Conservation (phyloP, 2,888 invertebrate genomes). For the Eupithecia dodoneata region DNA sequence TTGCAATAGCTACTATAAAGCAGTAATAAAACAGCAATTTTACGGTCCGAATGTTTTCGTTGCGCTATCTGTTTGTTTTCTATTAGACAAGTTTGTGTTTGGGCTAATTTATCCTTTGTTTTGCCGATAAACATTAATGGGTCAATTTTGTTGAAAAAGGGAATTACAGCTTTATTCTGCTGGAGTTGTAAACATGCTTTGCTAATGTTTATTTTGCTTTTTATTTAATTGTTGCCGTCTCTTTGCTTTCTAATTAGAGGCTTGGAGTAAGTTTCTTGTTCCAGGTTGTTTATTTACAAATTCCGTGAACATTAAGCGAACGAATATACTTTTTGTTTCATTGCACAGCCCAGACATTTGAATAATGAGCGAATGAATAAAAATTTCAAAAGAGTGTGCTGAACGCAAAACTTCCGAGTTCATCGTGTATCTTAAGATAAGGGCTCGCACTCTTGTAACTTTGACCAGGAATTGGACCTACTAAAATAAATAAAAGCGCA, state of each 20-base stretch:
- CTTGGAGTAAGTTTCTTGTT: neutral
- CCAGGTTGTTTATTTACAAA: neutral
- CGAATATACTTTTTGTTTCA: too few relatives aligned
- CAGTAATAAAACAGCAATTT: slow-evolving; percentile 9
- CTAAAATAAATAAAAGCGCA: too few relatives aligned
- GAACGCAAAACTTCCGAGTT: too few relatives aligned
- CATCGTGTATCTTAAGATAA: too few relatives aligned
- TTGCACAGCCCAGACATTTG: too few relatives aligned
- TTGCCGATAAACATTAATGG: slow-evolving; percentile 29
- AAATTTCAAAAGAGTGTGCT: too few relatives aligned
- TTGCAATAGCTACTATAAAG: neutral
- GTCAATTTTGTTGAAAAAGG: slow-evolving; percentile 15
- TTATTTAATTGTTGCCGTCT: slow-evolving; percentile 4
- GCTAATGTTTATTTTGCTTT: slow-evolving; percentile 3
- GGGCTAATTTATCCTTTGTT: slow-evolving; percentile 23
- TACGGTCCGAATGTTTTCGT: slow-evolving; percentile 9
- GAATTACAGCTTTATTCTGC: slow-evolving; percentile 18
- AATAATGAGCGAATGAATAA: too few relatives aligned
- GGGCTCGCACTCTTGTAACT: too few relatives aligned
- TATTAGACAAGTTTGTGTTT: slow-evolving; percentile 15
- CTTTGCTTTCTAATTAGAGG: neutral
- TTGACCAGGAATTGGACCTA: too few relatives aligned
- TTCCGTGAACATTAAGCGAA: too few relatives aligned
- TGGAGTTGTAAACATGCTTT: slow-evolving; percentile 1
- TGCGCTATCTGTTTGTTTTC: slow-evolving; percentile 17